A percentile compares a stretch with the other conserved stretches of the same genome.
Evolutionary conservation across 2,113 vertebrate species (phyloP).

Genomic region (Phalacrocorax brasilianus): DNA sequence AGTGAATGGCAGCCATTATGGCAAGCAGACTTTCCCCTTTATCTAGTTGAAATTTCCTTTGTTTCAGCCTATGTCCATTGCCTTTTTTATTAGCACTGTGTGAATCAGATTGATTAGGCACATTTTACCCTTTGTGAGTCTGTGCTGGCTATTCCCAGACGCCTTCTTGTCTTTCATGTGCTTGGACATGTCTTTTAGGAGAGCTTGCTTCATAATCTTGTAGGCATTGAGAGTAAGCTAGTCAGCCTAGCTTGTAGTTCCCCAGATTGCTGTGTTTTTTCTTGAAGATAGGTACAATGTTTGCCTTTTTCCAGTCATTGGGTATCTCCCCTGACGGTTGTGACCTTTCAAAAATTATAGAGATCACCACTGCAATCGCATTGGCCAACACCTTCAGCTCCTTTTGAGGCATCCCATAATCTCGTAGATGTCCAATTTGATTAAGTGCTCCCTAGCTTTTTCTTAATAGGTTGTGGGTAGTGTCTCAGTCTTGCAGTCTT

Average conservation of each 20-base stretch:
- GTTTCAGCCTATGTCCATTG: not conserved
- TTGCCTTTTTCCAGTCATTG: not conserved
- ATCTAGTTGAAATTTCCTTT: not conserved
- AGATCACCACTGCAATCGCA: not conserved
- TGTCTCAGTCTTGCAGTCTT: not conserved
- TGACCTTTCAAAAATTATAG: not conserved
- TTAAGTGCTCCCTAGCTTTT: not conserved
- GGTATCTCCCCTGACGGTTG: not conserved
- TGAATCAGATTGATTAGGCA: not conserved
- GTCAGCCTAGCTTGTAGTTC: not conserved
- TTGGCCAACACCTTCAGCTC: not conserved
- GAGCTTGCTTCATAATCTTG: not conserved
- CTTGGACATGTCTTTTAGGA: not conserved
- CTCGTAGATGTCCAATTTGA: not conserved
- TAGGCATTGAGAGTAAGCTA: not conserved
- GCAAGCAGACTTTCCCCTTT: not conserved
- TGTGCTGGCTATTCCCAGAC: not conserved
- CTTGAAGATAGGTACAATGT: not conserved
- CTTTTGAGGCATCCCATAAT: not conserved
- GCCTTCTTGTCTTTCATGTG: not conserved
- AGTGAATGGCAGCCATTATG: not conserved
- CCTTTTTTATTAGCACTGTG: not conserved
- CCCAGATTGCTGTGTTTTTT: not conserved
- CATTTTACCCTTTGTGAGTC: not conserved
- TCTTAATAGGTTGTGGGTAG: not conserved